Evolutionary conservation across 2,888 invertebrate genomes (phyloP), one percentile per base, ranked within the genome.

Genomic region (Amiota communis): DNA sequence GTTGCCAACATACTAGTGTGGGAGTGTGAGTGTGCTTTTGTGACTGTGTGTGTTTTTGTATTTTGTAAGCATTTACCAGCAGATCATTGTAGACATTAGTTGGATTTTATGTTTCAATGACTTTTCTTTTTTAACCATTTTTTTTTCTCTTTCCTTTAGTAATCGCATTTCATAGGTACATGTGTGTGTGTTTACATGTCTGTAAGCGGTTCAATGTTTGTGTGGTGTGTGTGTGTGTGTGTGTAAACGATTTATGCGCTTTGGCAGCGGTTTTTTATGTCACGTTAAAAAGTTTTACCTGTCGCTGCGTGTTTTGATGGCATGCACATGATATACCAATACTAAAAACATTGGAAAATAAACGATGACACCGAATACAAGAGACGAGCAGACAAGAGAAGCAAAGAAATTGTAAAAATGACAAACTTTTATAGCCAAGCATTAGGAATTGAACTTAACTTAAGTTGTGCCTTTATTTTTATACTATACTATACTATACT

Each of bases 61-160:
- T 36, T 36, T 36, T 36, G 3, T 36, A 36, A 53, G 53, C 53
- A n/a, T 53, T n/a, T 53, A 81, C 81, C 81, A 82, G 82, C 85
- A 84, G 83, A 85, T 84, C 83, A 85, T 85, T 81, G 83, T 82
- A 82, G 85, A 83, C 83, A 84, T 83, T 83, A 84, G 85, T 82
- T 83, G 70, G 49, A 70, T 59, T 70, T 70, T 61, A 70, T 70
- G 70, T 70, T 70, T 59, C 48, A 61, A 70, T n/a, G 70, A 4
- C 8, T 70, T 61, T 59, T 46, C 13, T 11, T 68, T 51, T 10
- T 23, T 15, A 10, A 15, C 8, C 59, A 11, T 20, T 68, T 51
- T 23, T 63, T 23, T 6, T 23, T 23, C 15, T 23, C 63, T 46
- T 47, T 23, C 4, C 46, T n/a, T n/a, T 63, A 46, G 63, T 46